Base-by-base conservation (phyloP, 2,888 invertebrate genomes). In the Schizaphis graminum region DNA sequence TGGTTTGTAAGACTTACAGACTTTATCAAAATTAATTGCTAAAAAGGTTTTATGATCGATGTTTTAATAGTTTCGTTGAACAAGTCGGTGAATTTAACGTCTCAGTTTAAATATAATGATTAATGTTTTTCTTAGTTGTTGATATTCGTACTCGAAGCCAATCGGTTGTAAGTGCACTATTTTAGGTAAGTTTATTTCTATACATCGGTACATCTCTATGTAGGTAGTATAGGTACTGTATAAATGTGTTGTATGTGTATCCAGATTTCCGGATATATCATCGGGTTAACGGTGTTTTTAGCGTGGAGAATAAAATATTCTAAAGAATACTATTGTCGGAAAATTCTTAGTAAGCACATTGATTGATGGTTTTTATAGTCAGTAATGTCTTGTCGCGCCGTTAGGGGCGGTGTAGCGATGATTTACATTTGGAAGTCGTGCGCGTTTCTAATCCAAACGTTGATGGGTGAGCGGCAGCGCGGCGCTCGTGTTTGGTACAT, bases 401-500 rank as follows among this genome's bases (percentile, higher is more conserved):
- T 86, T 8, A 84, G 53, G 57, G 85, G 56, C 56, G 44, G n/a
- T 21, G 91, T 16, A 26, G 53, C 41, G 56, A 61, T 92, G 92
- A 92, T 92, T 92, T 92, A 92, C 92, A 92, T 87, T 92, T 92
- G 26, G 13, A 86, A 91, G 85, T 85, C 61, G 61, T 61, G 35
- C 87, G 61, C 61, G 87, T 57, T 91, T 91, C 44, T 28, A 47
- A 44, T 44, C 86, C 28, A 47, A 86, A 86, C 28, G 86, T 47
- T 28, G 86, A 47, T 41, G 88, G n/a, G 24, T 56, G 16, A 35
- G 24, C 88, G 53, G n/a, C 84, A 28, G 28, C 53, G 84, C 13
- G 26, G 44, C 91, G 87, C 87, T 49, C 92, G 86, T 47, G 57
- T 57, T 47, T 24, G n/a, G 53, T 53, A 41, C 87, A 87, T 92